Conservation (phyloP, 53 echinoderm and acorn worm genomes). For the Holothuria scabra region DNA sequence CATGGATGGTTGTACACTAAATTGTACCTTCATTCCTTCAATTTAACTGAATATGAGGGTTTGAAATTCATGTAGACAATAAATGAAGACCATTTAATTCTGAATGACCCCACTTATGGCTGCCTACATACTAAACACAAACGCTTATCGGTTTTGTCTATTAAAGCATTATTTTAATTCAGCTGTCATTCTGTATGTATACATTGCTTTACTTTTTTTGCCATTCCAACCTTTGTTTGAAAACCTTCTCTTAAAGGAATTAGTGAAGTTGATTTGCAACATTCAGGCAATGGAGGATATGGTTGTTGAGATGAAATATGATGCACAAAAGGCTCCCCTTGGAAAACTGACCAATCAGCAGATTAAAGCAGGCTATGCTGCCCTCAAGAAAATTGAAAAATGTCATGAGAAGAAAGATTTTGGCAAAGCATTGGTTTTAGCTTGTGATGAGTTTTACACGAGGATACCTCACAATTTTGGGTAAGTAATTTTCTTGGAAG, state of each 20-base stretch:
- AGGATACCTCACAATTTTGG: conserved; percentile 97
- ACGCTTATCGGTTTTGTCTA: no score
- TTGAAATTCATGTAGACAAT: no score
- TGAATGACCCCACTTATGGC: no score
- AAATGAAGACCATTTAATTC: no score
- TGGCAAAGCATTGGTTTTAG: conserved; percentile 81
- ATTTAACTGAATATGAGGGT: no score
- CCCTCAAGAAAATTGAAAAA: conserved; percentile 90
- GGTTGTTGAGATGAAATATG: conserved; percentile 99
- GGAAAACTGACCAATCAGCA: conserved; percentile 89
- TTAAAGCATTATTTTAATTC: no score
- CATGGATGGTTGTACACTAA: no score
- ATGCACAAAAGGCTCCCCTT: conserved; percentile 96
- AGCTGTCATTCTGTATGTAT: no score
- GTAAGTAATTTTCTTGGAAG: conserved; percentile 42
- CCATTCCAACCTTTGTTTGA: no score
- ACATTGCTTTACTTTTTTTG: no score
- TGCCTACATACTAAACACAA: no score
- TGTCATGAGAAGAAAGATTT: conserved; percentile 74
- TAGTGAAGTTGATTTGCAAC: conserved; percentile 88
- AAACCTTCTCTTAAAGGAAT: conserved; percentile 51
- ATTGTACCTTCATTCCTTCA: no score
- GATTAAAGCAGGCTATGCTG: conserved; percentile 89
- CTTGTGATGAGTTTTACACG: conserved; percentile 97
- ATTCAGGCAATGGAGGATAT: conserved; percentile 95